phyloP scores from a whole-genome alignment of 1,140 invertebrate species.

The Apis cerana region DNA sequence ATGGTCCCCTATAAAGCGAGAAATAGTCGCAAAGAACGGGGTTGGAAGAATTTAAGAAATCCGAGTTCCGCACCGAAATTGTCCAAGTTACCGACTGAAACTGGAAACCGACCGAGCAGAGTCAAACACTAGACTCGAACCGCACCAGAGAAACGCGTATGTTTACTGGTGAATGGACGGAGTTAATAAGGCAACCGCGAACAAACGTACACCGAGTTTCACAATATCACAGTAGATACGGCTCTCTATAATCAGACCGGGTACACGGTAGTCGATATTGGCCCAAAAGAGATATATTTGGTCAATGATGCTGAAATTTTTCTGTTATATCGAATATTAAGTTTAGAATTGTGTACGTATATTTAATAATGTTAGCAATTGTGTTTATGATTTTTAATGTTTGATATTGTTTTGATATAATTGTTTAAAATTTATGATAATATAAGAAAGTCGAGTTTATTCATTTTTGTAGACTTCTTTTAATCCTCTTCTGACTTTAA shows the following conservation, averaged over 20 bases:
- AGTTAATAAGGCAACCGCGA: slow-evolving; percentile 46
- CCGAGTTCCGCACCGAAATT: slow-evolving; percentile 4
- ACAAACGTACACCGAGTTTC: slow-evolving; percentile 31
- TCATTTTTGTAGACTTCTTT: too few relatives aligned
- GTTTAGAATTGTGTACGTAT: neutral
- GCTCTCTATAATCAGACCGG: slow-evolving; percentile 9
- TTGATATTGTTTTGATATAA: too few relatives aligned
- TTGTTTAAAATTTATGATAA: too few relatives aligned
- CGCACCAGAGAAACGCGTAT: slow-evolving; percentile 13
- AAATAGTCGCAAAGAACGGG: too few relatives aligned
- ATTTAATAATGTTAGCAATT: too few relatives aligned
- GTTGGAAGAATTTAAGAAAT: too few relatives aligned
- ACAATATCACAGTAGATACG: slow-evolving; percentile 24
- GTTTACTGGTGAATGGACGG: slow-evolving; percentile 27
- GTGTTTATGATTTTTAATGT: too few relatives aligned
- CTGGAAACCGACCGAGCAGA: neutral
- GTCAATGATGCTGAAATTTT: neutral
- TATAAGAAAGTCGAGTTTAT: too few relatives aligned
- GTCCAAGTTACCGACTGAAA: neutral
- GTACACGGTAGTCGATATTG: neutral
- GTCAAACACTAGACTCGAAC: slow-evolving; percentile 21
- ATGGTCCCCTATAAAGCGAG: neutral
- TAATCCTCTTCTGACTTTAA: too few relatives aligned
- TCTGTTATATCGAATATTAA: neutral
- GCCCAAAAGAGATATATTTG: neutral